phyloP scores from a whole-genome alignment of 2,797 vertebrate species.

The Adelosebastes latens region DNA sequence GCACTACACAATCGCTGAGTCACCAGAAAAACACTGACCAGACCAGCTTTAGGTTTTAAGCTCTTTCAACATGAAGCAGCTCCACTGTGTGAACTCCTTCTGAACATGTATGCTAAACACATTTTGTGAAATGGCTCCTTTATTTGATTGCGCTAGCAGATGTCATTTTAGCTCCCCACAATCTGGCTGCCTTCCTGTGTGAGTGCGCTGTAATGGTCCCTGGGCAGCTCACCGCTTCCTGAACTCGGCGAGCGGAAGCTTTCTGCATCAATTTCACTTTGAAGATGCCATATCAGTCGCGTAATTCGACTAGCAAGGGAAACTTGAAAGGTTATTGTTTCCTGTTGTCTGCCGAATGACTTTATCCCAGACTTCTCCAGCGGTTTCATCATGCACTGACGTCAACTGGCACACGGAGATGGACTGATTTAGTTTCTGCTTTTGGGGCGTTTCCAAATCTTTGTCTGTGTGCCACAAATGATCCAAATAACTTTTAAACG shows the following conservation, averaged over 20 bases:
- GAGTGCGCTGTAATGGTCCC: slow-evolving; percentile 83
- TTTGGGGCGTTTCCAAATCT: slow-evolving; percentile 49
- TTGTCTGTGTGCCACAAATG: slow-evolving; percentile 35
- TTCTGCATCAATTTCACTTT: slow-evolving; percentile 84
- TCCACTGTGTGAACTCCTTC: slow-evolving; percentile 54
- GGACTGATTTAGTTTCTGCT: slow-evolving; percentile 64
- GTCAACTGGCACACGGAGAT: slow-evolving; percentile 62
- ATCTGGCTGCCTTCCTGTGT: slow-evolving; percentile 82
- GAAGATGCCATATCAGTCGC: slow-evolving; percentile 80
- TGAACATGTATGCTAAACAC: slow-evolving; percentile 74
- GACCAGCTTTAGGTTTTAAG: slow-evolving; percentile 19
- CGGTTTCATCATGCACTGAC: slow-evolving; percentile 73
- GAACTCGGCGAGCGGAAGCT: slow-evolving; percentile 82
- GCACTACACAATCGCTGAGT: slow-evolving; percentile 27
- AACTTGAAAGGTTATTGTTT: slow-evolving; percentile 84
- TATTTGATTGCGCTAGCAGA: slow-evolving; percentile 84
- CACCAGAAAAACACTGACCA: slow-evolving; percentile 18
- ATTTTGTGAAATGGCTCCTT: slow-evolving; percentile 76
- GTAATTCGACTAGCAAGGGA: slow-evolving; percentile 75
- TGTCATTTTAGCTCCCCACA: slow-evolving; percentile 83
- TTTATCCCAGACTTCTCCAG: slow-evolving; percentile 63
- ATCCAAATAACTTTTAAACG: slow-evolving; percentile 14
- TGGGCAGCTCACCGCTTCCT: slow-evolving; percentile 81
- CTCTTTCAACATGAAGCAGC: slow-evolving; percentile 24
- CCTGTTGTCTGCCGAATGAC: slow-evolving; percentile 81